Evolutionary conservation across 2,888 invertebrate genomes (phyloP).

Genomic region (Drosophila subsilvestris): DNA sequence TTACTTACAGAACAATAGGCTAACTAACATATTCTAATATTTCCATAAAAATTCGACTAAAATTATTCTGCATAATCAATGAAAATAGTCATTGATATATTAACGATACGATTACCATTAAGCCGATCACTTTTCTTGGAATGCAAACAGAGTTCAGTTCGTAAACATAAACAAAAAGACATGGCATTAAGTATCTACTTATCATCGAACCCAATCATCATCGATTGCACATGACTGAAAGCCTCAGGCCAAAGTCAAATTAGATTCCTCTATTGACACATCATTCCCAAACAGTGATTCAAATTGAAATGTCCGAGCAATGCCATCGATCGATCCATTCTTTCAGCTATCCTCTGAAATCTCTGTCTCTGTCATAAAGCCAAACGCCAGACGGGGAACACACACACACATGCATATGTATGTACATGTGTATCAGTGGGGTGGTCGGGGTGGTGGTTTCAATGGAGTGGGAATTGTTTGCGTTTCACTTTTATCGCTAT

Average conservation of each 20-base stretch:
- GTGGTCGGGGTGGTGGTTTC: too few species aligned
- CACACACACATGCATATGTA: too few species aligned
- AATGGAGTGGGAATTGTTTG: slow-evolving; percentile 26
- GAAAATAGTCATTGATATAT: too few species aligned
- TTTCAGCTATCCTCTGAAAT: not conserved
- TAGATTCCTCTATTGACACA: not conserved
- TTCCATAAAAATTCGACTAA: too few species aligned
- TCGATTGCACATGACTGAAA: not conserved
- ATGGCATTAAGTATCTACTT: not conserved
- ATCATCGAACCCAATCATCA: not conserved
- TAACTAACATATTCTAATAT: too few species aligned
- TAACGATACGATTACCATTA: too few species aligned
- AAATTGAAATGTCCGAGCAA: not conserved
- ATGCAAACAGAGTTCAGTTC: not conserved
- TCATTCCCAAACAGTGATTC: not conserved
- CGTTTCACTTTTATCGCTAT: slow-evolving; percentile 40
- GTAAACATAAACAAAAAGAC: not conserved
- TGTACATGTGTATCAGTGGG: not conserved
- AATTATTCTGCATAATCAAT: too few species aligned
- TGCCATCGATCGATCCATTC: not conserved
- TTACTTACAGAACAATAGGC: too few species aligned
- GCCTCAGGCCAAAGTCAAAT: not conserved
- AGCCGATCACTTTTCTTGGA: too few species aligned
- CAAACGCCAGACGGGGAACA: not conserved
- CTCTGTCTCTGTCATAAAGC: not conserved